Evolutionary conservation across 2,797 vertebrate genomes (phyloP).

Genomic region (Oreortyx pictus): DNA sequence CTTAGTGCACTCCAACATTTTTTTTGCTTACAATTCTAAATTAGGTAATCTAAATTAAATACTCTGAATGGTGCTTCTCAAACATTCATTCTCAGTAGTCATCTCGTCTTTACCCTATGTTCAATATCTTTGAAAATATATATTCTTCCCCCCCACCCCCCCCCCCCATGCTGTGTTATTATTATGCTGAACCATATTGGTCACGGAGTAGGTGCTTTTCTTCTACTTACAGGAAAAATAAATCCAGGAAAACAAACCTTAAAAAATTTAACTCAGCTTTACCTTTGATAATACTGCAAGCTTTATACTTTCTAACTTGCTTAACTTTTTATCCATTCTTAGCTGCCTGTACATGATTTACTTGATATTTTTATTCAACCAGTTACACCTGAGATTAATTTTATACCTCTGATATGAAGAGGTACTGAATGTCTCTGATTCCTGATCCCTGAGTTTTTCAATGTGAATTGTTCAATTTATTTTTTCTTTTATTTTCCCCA

Average conservation of each 20-base stretch:
- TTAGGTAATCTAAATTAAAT: too few relatives aligned
- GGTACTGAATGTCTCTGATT: neutral
- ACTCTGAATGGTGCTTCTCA: neutral
- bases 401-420: neutral
- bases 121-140: neutral
- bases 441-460: neutral
- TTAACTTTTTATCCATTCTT: neutral
- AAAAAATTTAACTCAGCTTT: neutral
- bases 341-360: neutral
- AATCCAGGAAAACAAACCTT: neutral
- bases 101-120: neutral
- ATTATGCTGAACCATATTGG: neutral
- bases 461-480: neutral
- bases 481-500: neutral
- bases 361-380: neutral
- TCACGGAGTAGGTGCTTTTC: neutral
- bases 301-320: neutral
- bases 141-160: neutral
- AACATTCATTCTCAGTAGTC: neutral
- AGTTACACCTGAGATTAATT: neutral
- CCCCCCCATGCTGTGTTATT: neutral
- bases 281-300: neutral
- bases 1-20: neutral
- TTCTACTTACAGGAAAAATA: neutral
- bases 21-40: neutral